These are phyloP conservation scores for Rostratula benghalensis DNA, from an alignment of 2,113 vertebrate species.

Conservation along the genomic window DNA sequence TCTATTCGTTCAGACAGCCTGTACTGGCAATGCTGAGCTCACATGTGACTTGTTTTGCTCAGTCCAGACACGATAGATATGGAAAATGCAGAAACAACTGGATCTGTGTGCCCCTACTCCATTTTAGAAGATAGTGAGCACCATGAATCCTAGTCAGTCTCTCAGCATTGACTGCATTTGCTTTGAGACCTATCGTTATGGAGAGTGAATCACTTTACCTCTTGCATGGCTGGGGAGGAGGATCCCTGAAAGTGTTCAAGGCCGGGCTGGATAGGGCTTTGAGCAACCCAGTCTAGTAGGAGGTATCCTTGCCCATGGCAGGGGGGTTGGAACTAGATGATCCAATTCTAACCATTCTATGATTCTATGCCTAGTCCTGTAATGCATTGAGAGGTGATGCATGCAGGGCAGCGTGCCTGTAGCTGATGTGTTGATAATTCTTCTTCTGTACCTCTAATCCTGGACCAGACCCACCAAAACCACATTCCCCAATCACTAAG, in stretches of 20 bases:
- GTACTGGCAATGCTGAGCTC: not conserved
- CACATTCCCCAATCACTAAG: fast-evolving
- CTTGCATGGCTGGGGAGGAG: not conserved
- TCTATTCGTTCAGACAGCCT: not conserved
- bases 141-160: not conserved
- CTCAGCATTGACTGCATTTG: not conserved
- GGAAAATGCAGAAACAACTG: not conserved
- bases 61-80: not conserved
- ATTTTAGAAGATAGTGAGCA: not conserved
- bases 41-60: not conserved
- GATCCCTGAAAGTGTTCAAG: not conserved
- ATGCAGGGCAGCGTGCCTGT: not conserved
- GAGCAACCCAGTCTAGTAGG: not conserved
- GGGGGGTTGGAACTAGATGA: not conserved
- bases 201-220: not conserved
- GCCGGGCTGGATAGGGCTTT: not conserved
- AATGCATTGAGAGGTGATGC: fast-evolving
- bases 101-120: not conserved
- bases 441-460: not conserved
- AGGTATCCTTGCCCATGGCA: not conserved
- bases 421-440: not conserved
- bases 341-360: not conserved
- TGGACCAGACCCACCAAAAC: not conserved
- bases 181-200: fast-evolving
- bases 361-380: not conserved